Conservation (phyloP, 2,113 vertebrate species). For the Aix galericulata region DNA sequence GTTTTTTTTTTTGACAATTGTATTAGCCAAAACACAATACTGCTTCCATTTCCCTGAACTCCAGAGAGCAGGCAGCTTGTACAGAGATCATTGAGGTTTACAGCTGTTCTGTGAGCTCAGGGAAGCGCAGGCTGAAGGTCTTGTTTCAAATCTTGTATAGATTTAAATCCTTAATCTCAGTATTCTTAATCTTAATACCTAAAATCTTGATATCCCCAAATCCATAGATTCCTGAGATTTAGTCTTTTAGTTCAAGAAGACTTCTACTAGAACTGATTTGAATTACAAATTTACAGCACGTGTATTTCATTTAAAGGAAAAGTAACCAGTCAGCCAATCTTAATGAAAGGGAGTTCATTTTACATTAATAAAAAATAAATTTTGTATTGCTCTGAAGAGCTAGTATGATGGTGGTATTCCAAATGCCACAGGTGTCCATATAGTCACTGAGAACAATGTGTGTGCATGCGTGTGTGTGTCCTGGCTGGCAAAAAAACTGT, state of each 20-base stretch:
- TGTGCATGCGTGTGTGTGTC: background rate
- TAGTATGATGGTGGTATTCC: background rate
- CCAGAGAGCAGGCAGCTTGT: background rate
- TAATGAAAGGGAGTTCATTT: background rate
- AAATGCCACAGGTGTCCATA: background rate
- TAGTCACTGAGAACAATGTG: background rate
- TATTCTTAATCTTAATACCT: background rate
- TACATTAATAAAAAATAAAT: background rate
- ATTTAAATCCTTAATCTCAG: background rate
- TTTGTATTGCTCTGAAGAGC: conserved; percentile 10
- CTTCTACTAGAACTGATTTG: background rate
- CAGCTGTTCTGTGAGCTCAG: background rate
- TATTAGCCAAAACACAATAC: background rate
- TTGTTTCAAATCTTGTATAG: background rate
- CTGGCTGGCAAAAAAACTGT: background rate
- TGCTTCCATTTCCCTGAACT: background rate
- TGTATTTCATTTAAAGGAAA: conserved; percentile 4
- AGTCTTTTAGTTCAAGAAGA: background rate
- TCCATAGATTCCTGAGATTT: background rate
- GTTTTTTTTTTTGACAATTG: background rate
- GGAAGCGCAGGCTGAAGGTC: background rate
- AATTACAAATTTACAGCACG: background rate
- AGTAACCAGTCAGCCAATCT: background rate
- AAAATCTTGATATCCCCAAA: background rate
- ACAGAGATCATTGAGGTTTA: background rate